Conservation (phyloP, 2,888 invertebrate species). For the Sinopyrophorus schimmeli region DNA sequence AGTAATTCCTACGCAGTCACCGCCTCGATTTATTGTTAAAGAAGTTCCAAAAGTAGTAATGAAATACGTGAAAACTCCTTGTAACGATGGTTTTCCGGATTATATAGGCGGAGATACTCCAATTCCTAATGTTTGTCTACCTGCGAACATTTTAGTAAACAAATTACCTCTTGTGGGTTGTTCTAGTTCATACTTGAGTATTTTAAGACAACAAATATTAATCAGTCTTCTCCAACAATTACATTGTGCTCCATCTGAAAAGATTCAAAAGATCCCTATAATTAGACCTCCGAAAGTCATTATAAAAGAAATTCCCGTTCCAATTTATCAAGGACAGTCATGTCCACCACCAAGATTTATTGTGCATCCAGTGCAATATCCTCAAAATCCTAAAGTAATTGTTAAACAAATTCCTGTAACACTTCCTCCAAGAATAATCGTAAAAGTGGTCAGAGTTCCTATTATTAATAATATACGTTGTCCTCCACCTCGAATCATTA, state of each 20-base stretch:
- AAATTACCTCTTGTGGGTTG: neutral
- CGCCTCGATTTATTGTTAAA: constrained; percentile 14
- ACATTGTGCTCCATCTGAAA: neutral
- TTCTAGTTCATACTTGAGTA: neutral
- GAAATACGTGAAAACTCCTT: neutral
- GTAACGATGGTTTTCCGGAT: too few species aligned
- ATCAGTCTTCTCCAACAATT: neutral
- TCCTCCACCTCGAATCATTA: constrained; percentile 12
- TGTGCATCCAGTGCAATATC: constrained; percentile 7
- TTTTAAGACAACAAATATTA: constrained; percentile 4
- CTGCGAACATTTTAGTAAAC: neutral
- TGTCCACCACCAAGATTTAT: constrained; percentile 16
- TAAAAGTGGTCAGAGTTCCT: constrained; percentile 20
- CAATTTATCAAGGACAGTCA: neutral
- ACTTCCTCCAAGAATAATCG: constrained; percentile 10
- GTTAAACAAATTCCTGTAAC: constrained; percentile 10
- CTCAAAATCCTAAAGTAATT: constrained; percentile 11
- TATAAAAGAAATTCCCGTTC: constrained; percentile 7
- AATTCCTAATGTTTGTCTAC: neutral
- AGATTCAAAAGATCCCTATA: neutral
- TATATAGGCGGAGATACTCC: neutral
- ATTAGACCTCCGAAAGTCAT: neutral
- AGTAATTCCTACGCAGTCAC: constrained; percentile 4
- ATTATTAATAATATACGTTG: constrained; percentile 4
- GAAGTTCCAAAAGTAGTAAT: constrained; percentile 3